These are phyloP conservation scores for Eremobia ochroleuca DNA, from an alignment of 2,888 invertebrate genomes.

Conservation along the genomic window DNA sequence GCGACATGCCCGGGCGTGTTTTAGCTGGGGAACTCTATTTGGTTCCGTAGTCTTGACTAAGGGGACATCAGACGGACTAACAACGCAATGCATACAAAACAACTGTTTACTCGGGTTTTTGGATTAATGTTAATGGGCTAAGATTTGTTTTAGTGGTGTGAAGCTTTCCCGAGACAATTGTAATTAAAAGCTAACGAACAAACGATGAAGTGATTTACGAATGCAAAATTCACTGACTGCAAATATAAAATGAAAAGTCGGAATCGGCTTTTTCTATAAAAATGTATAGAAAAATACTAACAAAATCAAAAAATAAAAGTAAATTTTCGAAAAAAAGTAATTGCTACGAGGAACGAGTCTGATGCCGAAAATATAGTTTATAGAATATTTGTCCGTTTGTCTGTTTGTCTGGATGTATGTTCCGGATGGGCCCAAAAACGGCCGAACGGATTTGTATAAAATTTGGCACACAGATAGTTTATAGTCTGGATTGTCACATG, in stretches of 20 bases:
- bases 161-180: slow-evolving; percentile 8
- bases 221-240: neutral
- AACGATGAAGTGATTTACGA: neutral
- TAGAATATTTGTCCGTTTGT: neutral
- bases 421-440: neutral
- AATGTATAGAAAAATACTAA: neutral
- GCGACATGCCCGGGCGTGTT: slow-evolving; percentile 12
- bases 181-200: slow-evolving; percentile 3
- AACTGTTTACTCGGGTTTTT: slow-evolving; percentile 56
- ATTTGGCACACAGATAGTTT: neutral
- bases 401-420: neutral
- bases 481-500: neutral
- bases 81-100: slow-evolving; percentile 67
- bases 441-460: neutral
- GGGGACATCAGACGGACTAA: slow-evolving; percentile 57
- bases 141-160: slow-evolving; percentile 23
- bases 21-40: slow-evolving; percentile 33
- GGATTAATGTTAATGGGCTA: slow-evolving; percentile 36
- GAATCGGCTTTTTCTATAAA: neutral
- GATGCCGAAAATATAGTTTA: neutral
- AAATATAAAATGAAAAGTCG: neutral
- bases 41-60: slow-evolving; percentile 38
- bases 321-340: neutral
- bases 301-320: neutral
- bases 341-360: too few species aligned